phyloP scores from a whole-genome alignment of 2,888 invertebrate genomes.

The Brachyptera risi region DNA sequence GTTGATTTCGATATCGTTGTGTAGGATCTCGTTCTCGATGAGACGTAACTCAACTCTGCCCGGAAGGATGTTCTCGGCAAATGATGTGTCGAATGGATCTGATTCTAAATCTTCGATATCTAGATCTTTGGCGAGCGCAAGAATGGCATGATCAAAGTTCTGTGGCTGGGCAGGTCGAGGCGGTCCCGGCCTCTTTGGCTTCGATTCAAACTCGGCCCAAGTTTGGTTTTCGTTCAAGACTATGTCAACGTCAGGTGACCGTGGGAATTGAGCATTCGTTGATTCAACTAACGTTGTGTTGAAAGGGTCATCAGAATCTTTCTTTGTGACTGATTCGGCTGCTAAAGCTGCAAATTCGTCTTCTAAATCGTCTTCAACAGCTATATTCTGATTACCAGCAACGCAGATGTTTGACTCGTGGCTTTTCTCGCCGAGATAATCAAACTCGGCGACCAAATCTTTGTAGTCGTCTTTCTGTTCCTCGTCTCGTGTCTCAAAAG shows the following conservation, averaged over 20 bases:
- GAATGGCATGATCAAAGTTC: constrained; percentile 19
- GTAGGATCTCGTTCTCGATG: constrained; percentile 55
- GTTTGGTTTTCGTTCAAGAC: constrained; percentile 24
- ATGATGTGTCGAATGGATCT: constrained; percentile 84
- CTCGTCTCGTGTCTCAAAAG: constrained; percentile 46
- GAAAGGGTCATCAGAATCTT: constrained; percentile 46
- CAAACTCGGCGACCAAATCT: constrained; percentile 37
- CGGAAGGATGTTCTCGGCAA: constrained; percentile 71
- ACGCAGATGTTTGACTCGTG: too few species aligned
- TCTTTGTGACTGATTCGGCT: constrained; percentile 58
- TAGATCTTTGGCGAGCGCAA: constrained; percentile 19
- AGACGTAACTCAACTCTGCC: constrained; percentile 57
- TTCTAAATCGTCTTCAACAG: constrained; percentile 53
- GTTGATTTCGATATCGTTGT: constrained; percentile 38
- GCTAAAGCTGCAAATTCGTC: constrained; percentile 76
- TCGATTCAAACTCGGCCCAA: constrained; percentile 27
- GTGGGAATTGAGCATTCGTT: constrained; percentile 13
- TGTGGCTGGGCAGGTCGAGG: constrained; percentile 12
- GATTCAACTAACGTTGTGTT: constrained; percentile 39
- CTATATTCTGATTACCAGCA: too few species aligned
- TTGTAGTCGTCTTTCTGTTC: constrained; percentile 24
- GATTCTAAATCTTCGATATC: constrained; percentile 41
- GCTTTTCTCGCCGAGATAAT: constrained; percentile 30
- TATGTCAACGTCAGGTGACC: constrained; percentile 33
- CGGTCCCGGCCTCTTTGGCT: not conserved